Conservation (phyloP, 2,113 vertebrate genomes). For the Zosterops pallidus region DNA sequence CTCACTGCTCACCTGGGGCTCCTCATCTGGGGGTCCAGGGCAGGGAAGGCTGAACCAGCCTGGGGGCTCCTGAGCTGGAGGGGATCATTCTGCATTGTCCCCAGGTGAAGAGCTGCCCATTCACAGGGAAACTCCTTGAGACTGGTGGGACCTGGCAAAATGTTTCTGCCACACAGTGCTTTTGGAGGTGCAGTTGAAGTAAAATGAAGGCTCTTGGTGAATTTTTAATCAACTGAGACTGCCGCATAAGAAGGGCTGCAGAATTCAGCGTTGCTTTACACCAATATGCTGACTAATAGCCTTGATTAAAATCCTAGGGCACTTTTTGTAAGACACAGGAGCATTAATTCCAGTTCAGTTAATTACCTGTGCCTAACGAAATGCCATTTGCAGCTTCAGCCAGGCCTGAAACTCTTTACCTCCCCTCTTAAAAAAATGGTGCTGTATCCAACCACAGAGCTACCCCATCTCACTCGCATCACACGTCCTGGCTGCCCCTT, state of each 20-base stretch:
- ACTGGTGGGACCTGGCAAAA: background rate
- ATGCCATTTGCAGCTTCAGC: background rate
- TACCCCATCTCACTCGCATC: background rate
- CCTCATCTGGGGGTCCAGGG: rapidly evolving
- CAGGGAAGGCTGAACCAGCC: background rate
- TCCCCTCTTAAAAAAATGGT: background rate
- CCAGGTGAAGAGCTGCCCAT: background rate
- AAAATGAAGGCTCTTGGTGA: background rate
- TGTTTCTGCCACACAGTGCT: background rate
- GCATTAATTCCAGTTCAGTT: constrained; percentile 45
- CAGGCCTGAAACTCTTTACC: background rate
- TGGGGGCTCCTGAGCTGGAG: background rate
- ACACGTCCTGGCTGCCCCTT: background rate
- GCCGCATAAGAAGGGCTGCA: background rate
- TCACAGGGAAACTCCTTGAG: background rate
- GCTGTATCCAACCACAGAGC: background rate
- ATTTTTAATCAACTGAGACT: constrained; percentile 11
- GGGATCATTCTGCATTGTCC: background rate
- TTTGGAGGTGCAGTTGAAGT: background rate
- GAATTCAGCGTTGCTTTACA: background rate
- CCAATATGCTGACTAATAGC: constrained; percentile 41
- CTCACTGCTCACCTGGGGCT: background rate
- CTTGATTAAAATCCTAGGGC: constrained; percentile 43
- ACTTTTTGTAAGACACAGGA: background rate
- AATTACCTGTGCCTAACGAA: constrained; percentile 49